Conservation (phyloP, 2,113 vertebrate genomes). For the Mirounga angustirostris region DNA sequence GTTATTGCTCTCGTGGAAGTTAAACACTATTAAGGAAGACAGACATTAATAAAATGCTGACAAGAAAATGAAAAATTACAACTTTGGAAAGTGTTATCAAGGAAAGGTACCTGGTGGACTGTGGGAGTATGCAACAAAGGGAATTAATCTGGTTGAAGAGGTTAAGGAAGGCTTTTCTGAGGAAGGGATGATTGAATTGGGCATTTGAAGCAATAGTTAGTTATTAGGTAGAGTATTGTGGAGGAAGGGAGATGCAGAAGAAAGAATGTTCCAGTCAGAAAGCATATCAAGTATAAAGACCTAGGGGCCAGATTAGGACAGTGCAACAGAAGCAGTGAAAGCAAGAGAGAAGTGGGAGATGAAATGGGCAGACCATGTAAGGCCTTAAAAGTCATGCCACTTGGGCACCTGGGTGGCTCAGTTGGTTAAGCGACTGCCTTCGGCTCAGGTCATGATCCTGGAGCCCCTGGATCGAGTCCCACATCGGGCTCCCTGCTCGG, state of each 20-base stretch:
- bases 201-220: neutral
- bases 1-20: neutral
- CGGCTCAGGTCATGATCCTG: too few species aligned
- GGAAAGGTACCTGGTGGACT: neutral
- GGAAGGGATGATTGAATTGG: neutral
- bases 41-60: conserved; percentile 14
- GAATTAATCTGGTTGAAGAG: neutral
- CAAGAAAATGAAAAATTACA: conserved; percentile 19
- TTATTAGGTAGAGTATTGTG: neutral
- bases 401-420: neutral
- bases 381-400: neutral
- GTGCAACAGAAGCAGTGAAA: neutral
- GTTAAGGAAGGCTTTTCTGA: conserved; percentile 8
- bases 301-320: neutral
- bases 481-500: too few species aligned
- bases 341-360: neutral
- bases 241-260: neutral
- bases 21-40: neutral
- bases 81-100: neutral
- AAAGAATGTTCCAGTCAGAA: neutral
- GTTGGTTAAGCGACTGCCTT: too few species aligned
- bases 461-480: too few species aligned
- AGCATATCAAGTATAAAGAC: neutral
- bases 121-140: neutral
- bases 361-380: neutral